Percentiles rank a stretch among this genome's conserved stretches.
phyloP scores from a whole-genome alignment of 2,888 invertebrate genomes.

The Mythimna ferrago region DNA sequence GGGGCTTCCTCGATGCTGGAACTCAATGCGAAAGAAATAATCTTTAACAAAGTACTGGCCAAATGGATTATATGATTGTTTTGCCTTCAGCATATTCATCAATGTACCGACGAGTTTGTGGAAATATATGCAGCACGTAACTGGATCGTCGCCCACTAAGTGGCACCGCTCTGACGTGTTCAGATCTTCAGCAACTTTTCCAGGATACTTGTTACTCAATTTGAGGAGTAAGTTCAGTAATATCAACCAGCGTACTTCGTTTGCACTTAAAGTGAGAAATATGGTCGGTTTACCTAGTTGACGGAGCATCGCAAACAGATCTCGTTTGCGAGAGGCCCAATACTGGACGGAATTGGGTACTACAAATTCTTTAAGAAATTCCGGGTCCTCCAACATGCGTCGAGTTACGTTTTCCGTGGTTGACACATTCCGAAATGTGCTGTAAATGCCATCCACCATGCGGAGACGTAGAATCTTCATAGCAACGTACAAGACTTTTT shows the following conservation, averaged over 20 bases:
- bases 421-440: not conserved
- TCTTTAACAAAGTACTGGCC: constrained; percentile 4
- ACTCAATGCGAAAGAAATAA: constrained; percentile 18
- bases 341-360: constrained; percentile 19
- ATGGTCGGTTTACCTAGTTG: constrained; percentile 21
- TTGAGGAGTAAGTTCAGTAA: constrained; percentile 4
- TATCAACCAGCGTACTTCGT: constrained; percentile 11
- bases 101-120: constrained; percentile 5
- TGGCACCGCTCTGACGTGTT: constrained; percentile 7
- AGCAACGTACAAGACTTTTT: constrained; percentile 21
- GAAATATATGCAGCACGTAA: constrained; percentile 20
- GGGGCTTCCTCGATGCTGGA: constrained; percentile 16
- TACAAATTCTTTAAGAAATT: constrained; percentile 16
- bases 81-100: constrained; percentile 17
- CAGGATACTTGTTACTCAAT: constrained; percentile 15
- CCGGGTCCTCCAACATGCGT: constrained; percentile 8
- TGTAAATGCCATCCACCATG: constrained; percentile 8
- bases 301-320: constrained; percentile 6
- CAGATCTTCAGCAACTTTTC: not conserved
- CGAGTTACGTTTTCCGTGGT: not conserved
- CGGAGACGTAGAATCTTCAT: constrained; percentile 7
- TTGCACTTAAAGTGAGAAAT: constrained; percentile 16
- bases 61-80: constrained; percentile 6
- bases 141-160: constrained; percentile 19
- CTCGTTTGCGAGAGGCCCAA: constrained; percentile 24